phyloP scores from a whole-genome alignment of 2,888 invertebrate genomes.

The Conus canariensis region DNA sequence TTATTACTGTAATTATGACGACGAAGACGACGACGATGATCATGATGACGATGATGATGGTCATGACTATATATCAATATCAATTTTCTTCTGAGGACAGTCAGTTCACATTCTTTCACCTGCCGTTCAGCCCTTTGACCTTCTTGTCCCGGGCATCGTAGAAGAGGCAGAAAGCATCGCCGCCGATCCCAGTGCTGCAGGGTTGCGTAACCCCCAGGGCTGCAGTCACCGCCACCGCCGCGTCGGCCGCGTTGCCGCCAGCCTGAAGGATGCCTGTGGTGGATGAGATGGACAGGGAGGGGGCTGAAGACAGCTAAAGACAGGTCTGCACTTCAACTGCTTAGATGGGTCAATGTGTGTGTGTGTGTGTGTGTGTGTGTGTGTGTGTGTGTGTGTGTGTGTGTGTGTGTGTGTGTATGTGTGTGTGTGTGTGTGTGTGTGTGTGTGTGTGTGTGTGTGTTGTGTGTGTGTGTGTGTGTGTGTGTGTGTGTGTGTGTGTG shows the following conservation, averaged over 20 bases:
- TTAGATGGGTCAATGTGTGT: not conserved
- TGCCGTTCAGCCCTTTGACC: slow-evolving; percentile 78
- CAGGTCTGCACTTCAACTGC: not conserved
- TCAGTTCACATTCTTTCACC: slow-evolving; percentile 50
- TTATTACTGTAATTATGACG: too few relatives aligned
- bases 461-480: too few relatives aligned
- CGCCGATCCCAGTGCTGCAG: slow-evolving; percentile 78
- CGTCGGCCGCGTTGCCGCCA: slow-evolving; percentile 80
- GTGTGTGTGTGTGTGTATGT: too few relatives aligned
- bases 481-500: too few relatives aligned
- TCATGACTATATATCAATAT: too few relatives aligned
- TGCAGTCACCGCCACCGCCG: slow-evolving; percentile 79
- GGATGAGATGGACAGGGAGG: not conserved
- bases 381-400: not conserved
- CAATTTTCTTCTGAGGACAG: too few relatives aligned
- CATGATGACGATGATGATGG: too few relatives aligned
- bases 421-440: too few relatives aligned
- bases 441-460: not conserved
- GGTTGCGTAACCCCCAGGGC: slow-evolving; percentile 78
- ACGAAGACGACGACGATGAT: too few relatives aligned
- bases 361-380: not conserved
- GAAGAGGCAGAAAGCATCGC: slow-evolving; percentile 78
- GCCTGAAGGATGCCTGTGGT: slow-evolving; percentile 74
- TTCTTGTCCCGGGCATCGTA: slow-evolving; percentile 72
- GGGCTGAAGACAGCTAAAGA: too few relatives aligned